A percentile compares a stretch with the other conserved stretches of the same genome.
Evolutionary conservation across 1,140 invertebrate genomes (phyloP).

Genomic region (Anastrepha obliqua): DNA sequence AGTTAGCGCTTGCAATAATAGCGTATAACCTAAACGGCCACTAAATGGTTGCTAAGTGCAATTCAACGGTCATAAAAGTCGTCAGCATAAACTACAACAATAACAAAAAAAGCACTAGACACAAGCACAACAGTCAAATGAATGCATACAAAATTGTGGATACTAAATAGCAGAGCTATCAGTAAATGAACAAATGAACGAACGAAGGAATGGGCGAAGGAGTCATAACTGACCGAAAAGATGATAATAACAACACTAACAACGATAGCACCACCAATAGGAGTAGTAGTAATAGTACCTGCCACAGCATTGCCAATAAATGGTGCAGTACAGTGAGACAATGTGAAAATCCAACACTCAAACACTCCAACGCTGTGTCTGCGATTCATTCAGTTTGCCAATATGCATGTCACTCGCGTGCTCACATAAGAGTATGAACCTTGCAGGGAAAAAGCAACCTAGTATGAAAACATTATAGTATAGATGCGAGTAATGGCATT

Average conservation of each 20-base stretch:
- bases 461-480: no score
- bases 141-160: conserved; percentile 29
- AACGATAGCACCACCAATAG: no score
- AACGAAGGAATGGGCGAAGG: neutral
- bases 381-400: neutral
- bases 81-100: conserved; percentile 18
- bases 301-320: neutral
- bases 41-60: conserved; percentile 47
- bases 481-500: no score
- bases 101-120: neutral
- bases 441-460: no score
- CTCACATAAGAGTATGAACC: no score
- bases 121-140: neutral
- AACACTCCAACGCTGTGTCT: neutral
- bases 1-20: neutral
- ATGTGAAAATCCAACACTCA: neutral
- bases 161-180: neutral
- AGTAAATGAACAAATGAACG: neutral
- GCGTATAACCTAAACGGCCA: conserved; percentile 40
- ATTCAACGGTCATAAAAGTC: conserved; percentile 42
- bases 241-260: neutral
- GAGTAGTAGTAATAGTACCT: no score
- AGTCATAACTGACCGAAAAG: conserved; percentile 34
- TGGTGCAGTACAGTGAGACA: neutral
- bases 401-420: no score